Evolutionary conservation across 2,888 invertebrate genomes (phyloP).

Genomic region (Heliothis peltigera): DNA sequence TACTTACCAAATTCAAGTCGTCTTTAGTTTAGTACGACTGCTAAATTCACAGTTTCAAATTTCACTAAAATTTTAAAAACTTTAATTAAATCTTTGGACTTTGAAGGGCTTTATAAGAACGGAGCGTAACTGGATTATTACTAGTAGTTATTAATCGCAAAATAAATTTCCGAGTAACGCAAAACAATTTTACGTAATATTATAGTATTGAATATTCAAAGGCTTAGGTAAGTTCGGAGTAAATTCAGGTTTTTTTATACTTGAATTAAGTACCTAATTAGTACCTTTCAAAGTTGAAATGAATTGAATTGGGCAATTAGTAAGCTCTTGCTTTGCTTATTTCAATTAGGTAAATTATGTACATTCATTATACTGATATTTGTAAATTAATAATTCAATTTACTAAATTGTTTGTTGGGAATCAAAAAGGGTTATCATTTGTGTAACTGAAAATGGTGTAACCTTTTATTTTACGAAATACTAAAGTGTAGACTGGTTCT

Average conservation of each 20-base stretch:
- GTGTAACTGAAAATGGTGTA: slow-evolving; percentile 5
- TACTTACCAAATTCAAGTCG: background rate
- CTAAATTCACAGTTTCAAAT: background rate
- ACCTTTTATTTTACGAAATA: slow-evolving; percentile 1
- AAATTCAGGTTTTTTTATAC: background rate
- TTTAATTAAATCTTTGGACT: background rate
- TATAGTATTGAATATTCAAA: slow-evolving; percentile 7
- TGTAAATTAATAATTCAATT: slow-evolving; percentile 1
- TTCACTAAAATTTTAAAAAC: slow-evolving; percentile 3
- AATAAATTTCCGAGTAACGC: background rate
- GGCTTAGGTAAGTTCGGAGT: background rate
- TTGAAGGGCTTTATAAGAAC: background rate
- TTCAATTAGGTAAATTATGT: background rate
- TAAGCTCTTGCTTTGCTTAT: slow-evolving; percentile 1
- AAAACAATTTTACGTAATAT: background rate
- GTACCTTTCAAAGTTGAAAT: background rate
- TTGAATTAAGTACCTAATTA: no score
- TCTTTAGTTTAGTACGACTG: background rate
- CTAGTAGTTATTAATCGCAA: background rate
- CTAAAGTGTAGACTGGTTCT: background rate
- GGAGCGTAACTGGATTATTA: background rate
- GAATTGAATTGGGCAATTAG: slow-evolving; percentile 2
- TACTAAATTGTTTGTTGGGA: background rate
- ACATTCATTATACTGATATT: background rate
- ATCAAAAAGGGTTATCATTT: no score